These are phyloP conservation scores for Acrocyrtus sp. DNA, from an alignment of 2,888 invertebrate genomes.

Conservation along the genomic window DNA sequence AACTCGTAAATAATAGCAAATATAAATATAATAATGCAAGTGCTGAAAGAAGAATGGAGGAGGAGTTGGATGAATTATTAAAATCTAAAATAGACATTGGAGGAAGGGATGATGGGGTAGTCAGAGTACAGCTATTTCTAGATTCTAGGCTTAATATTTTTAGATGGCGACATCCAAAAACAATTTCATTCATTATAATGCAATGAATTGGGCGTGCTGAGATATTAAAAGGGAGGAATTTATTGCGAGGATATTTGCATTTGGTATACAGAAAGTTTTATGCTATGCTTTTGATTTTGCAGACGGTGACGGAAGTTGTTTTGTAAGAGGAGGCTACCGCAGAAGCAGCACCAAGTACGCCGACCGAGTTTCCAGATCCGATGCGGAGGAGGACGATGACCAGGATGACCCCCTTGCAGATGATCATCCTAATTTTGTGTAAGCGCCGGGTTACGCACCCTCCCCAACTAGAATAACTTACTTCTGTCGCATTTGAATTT, in stretches of 20 bases:
- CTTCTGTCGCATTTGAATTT: neutral
- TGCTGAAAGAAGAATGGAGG: too few relatives aligned
- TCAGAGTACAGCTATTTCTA: neutral
- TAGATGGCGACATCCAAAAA: neutral
- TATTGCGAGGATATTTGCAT: too few relatives aligned
- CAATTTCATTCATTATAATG: neutral
- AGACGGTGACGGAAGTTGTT: conserved; percentile 37
- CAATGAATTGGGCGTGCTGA: neutral
- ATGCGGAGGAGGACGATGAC: conserved; percentile 47
- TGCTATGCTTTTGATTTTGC: conserved; percentile 14
- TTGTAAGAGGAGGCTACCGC: conserved; percentile 45
- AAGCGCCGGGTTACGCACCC: too few relatives aligned
- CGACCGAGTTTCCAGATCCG: conserved; percentile 45
- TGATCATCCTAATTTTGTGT: conserved; percentile 50
- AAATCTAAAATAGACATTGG: too few relatives aligned
- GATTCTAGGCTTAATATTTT: neutral
- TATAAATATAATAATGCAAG: too few relatives aligned
- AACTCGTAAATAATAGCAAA: too few relatives aligned
- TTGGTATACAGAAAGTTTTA: too few relatives aligned
- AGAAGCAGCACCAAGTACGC: conserved; percentile 47
- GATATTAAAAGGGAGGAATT: too few relatives aligned
- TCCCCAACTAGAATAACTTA: too few relatives aligned
- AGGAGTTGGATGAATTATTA: too few relatives aligned
- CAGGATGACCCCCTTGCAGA: conserved; percentile 47
- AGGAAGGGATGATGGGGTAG: neutral